A percentile compares a stretch with the other conserved stretches of the same genome.
Conservation (phyloP, 2,113 vertebrate species). For the Puntigrus tetrazona region DNA sequence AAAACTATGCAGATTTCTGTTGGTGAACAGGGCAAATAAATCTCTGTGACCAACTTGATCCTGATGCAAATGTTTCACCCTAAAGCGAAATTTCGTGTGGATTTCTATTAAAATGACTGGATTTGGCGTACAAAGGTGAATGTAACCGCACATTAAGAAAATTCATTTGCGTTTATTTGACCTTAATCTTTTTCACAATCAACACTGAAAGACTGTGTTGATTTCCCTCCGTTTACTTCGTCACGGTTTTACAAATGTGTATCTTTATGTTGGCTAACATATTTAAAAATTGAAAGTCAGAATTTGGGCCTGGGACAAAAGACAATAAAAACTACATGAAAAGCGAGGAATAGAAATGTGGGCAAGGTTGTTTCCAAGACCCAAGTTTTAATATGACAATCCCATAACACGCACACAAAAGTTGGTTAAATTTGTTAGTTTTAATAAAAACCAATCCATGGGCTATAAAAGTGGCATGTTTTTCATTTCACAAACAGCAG, state of each 20-base stretch:
- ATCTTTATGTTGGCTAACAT: background rate
- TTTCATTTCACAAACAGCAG: background rate
- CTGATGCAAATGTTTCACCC: too few species aligned
- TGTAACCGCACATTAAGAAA: too few species aligned
- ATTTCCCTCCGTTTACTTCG: background rate
- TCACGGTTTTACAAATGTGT: background rate
- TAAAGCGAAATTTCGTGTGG: too few species aligned
- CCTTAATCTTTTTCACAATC: background rate
- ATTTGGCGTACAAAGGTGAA: background rate
- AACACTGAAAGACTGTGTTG: background rate
- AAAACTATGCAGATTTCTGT: too few species aligned
- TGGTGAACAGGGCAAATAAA: too few species aligned
- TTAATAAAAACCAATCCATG: background rate
- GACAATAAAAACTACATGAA: background rate
- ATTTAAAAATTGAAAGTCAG: background rate
- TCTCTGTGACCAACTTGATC: too few species aligned
- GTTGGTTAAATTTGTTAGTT: background rate
- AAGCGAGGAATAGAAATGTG: background rate
- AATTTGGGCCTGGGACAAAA: background rate
- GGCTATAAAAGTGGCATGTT: background rate
- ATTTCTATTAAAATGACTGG: background rate
- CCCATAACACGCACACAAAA: background rate
- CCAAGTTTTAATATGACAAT: slow-evolving; percentile 2
- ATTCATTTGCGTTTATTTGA: background rate
- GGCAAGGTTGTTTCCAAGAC: background rate